Base-by-base conservation (phyloP, 2,888 invertebrate species). In the Kuschelorhynchus macadamiae region DNA sequence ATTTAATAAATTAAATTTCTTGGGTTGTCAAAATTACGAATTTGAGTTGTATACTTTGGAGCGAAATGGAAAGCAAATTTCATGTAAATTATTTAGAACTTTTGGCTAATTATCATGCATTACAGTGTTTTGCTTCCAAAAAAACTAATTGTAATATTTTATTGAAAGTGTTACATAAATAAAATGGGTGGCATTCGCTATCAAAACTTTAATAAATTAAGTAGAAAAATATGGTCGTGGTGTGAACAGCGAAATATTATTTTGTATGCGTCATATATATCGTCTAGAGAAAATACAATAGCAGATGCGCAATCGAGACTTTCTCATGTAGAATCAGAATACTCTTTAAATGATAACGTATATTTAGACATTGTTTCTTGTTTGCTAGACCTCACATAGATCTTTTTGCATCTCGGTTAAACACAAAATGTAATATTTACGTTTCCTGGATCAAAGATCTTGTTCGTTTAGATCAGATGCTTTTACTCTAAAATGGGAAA, bases 391-490 rank as follows among this genome's bases (percentile, higher is more conserved):
- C 59, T 11, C 2, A 50, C 11, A 50, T 50, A 50, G 50, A 50
- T 32, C 50, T 50, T 4, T 30, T 50, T 50, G 50, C 50, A 32
- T 30, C 50, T n/a, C 30, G 59, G 9, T 12, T 46, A 59, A 59
- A 59, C 20, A 47, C 12, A 47, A 59, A 59, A 47, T 59, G 59
- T 47, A 18, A 16, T 16, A 59, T n/a, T 30, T 44, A 59, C 17
- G 47, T 59, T 55, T 59, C 59, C 12, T 59, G 47, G 59, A 1
- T 52, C 5, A 20, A 16, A 16, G 59, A 59, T 18, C 59, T 32
- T 2, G 46, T 21, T 30, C 76, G 72, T 20, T 61, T 5, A 67
- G 60, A 8, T 62, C 77, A 1, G 75, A 77, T 47, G 77, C 78
- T 0, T 77, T 78, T 60, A 78, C 74, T 21, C 71, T 36, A 62